Evolutionary conservation across 2,888 invertebrate species (phyloP).

Genomic region (Tricholauxania praeusta): DNA sequence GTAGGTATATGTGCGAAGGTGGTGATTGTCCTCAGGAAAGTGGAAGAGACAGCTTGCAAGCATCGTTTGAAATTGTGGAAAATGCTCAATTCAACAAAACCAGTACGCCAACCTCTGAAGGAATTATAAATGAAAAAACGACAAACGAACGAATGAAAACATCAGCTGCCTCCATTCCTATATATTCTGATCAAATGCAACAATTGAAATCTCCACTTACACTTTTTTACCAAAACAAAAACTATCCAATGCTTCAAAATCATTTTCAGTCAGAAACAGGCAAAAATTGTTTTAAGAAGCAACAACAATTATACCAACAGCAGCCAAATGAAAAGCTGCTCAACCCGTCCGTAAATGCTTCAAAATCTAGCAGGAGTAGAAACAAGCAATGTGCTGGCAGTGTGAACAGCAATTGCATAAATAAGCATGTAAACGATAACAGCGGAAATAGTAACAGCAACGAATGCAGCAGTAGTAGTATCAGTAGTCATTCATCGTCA

Average conservation of each 20-base stretch:
- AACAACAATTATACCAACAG: neutral
- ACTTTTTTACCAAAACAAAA: neutral
- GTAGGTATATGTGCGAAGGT: neutral
- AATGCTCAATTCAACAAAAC: neutral
- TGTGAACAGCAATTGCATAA: conserved; percentile 28
- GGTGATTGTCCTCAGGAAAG: no score
- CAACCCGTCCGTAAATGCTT: neutral
- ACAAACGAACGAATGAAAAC: conserved; percentile 9
- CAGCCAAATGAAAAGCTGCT: no score
- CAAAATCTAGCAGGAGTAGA: conserved; percentile 45
- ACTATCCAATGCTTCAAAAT: neutral
- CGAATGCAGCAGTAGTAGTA: conserved; percentile 53
- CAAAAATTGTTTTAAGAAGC: neutral
- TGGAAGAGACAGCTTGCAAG: no score
- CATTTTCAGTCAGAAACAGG: neutral
- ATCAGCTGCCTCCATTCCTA: conserved; percentile 5
- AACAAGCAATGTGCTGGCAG: conserved; percentile 32
- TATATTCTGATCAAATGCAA: conserved; percentile 3
- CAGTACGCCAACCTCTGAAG: conserved; percentile 19
- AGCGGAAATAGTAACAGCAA: conserved; percentile 51
- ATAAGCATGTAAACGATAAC: conserved; percentile 45
- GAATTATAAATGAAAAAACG: conserved; percentile 5
- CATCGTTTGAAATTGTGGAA: neutral
- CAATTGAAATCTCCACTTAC: neutral
- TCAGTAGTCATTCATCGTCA: conserved; percentile 61